These are phyloP conservation scores for Drepana arcuata DNA, from an alignment of 1,140 invertebrate species.

Conservation along the genomic window DNA sequence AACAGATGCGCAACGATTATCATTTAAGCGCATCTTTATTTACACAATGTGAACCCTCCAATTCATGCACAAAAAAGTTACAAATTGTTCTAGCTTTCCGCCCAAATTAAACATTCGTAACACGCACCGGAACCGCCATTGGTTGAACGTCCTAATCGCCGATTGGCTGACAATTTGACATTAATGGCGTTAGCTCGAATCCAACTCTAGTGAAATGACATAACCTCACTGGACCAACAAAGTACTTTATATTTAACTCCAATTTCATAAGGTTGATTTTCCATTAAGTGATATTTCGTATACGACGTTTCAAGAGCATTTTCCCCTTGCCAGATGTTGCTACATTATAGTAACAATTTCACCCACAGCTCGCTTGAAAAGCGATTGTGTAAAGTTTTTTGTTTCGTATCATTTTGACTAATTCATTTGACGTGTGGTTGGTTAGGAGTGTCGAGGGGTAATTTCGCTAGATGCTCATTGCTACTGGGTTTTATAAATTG, in stretches of 20 bases:
- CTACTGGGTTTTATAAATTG: constrained; percentile 52
- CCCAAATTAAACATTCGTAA: constrained; percentile 59
- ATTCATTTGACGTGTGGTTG: constrained; percentile 67
- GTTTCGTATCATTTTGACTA: constrained; percentile 63
- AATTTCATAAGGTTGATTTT: too few relatives aligned
- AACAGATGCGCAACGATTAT: too few relatives aligned
- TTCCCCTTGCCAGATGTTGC: constrained; percentile 65
- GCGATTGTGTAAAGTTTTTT: constrained; percentile 62
- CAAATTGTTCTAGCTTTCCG: constrained; percentile 55
- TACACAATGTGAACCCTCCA: constrained; percentile 7
- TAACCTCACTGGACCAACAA: too few relatives aligned
- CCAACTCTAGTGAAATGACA: too few relatives aligned
- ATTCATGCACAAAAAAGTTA: constrained; percentile 35
- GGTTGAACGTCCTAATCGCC: constrained; percentile 46
- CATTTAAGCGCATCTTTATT: constrained; percentile 3
- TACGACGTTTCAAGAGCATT: too few relatives aligned
- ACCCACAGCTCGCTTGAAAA: constrained; percentile 53
- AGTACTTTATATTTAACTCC: too few relatives aligned
- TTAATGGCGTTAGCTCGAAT: constrained; percentile 63
- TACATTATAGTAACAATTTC: constrained; percentile 68
- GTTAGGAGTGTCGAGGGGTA: constrained; percentile 61
- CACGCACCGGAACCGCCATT: constrained; percentile 31
- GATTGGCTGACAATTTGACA: constrained; percentile 68
- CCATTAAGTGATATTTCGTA: too few relatives aligned
- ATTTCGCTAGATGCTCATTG: constrained; percentile 47